phyloP scores from a whole-genome alignment of 2,113 vertebrate genomes.

The Hypanus sabinus region DNA sequence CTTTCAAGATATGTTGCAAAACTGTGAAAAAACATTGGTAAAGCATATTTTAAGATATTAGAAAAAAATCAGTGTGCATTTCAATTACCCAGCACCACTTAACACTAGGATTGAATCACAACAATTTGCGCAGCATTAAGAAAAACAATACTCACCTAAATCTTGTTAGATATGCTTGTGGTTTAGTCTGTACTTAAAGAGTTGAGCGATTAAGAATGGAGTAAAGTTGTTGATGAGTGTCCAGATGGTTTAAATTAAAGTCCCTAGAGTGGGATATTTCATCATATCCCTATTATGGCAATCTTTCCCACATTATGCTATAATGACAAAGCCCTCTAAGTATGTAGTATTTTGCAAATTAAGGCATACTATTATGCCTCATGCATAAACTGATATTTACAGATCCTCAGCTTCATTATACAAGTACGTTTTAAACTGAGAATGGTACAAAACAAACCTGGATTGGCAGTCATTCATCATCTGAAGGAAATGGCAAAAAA shows the following conservation, averaged over 20 bases:
- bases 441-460: not conserved
- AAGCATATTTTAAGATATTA: too few relatives aligned
- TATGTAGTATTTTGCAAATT: not conserved
- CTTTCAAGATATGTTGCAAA: not conserved
- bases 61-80: not conserved
- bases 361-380: not conserved
- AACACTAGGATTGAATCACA: not conserved
- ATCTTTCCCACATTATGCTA: not conserved
- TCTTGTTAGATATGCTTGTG: not conserved
- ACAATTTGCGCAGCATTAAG: not conserved
- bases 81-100: not conserved
- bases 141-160: slow-evolving; percentile 31
- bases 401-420: not conserved
- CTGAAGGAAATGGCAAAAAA: not conserved
- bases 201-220: not conserved
- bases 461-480: not conserved
- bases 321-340: not conserved
- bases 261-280: not conserved
- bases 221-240: not conserved
- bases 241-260: slow-evolving; percentile 33
- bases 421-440: not conserved
- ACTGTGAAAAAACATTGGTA: not conserved
- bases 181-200: not conserved
- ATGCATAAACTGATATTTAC: not conserved
- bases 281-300: not conserved